Evolutionary conservation across 2,113 vertebrate genomes (phyloP), one percentile per base, ranked within the genome.

Genomic region (Cebidichthys violaceus): DNA sequence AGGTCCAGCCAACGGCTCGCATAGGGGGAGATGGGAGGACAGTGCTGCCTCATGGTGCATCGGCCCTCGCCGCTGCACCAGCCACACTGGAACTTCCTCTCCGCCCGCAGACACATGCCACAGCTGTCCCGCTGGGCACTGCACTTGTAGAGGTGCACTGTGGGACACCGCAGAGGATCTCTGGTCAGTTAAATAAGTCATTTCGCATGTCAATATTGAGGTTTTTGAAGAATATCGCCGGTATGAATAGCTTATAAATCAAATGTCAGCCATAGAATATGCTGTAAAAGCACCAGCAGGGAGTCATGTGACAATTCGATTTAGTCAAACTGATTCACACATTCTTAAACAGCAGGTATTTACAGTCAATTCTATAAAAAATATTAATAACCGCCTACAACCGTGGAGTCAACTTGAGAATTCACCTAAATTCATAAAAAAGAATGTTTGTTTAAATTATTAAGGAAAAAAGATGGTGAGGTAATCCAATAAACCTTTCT

Each of bases 111-210:
- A 92, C 98, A 99, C 86, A 97, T 96, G 69, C 98, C 98, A 0
- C 98, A 99, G 96, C 98, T 99, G 94, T 98, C 97, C 6, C 98
- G 93, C 93, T 97, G 97, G 17, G 98, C 98, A 0, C 96, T 94
- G 14, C 98, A 99, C 92, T 99, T 99, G 94, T 99, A 99, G 73
- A 99, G 96, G 84, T 99, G 96, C 71, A 99, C 98, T 99, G 94
- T 50, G 41, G 73, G 39, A 72, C 24, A 39, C 70, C 14, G 47
- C 27, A 33, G 31, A 55, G 33, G 7, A 37, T 17, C 37, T 45
- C 7, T 17, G 18, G 35, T 85, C 7, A 66, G 18, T 57, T 35
- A 2, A 5, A 61, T 57, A 18, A 54, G 20, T 61, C 0, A 59
- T n/a, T 15, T 68, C 4, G n/a, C 9, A 1, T 27, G 2, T 15